Evolutionary conservation across 2,888 invertebrate species (phyloP), one percentile per base, ranked within the genome.

Genomic region (Chrysotoxum bicinctum): DNA sequence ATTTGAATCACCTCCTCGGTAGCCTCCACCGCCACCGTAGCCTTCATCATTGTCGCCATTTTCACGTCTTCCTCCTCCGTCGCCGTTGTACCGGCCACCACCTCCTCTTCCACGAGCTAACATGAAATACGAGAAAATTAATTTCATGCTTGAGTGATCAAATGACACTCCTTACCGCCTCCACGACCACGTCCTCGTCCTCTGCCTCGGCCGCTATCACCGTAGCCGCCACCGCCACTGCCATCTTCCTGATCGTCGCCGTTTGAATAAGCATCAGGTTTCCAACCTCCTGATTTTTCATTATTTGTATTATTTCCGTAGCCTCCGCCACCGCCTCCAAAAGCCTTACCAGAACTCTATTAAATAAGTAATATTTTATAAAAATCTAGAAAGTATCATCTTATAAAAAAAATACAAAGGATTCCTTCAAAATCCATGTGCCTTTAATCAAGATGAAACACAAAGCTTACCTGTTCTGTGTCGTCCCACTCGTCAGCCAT

Each of bases 11-110:
- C 88, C 87, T 19, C 84, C 86, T 9, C 88, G 87, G 5, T 89
- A 87, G 58, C 87, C 79, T 19, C 87, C 87, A 56, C 74, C 88
- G 3, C 88, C 87, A n/a, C 84, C 87, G 9, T 89, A 87, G 52
- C 87, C 82, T 23, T 87, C 88, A 60, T 76, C 77, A 23, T 86
- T 84, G 52, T 84, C 78, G 45, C 87, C 77, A 45, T 80, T 85
- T 14, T 91, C 91, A 10, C 78, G 7, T 91, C 88, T 23, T 90
- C 90, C 89, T 89, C 91, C 90, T 88, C 45, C 45, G 0, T 92
- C 90, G 0, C 43, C 45, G 0, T 92, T 90, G 0, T 92, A 92
- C 0, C 93, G 89, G 0, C 92, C 91, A 9, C 82, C 80, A 23
- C 78, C 45, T 21, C 84, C 60, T 58, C 77, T 16, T 5, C 81